Conservation (phyloP, 1,140 invertebrate species). For the Zaprionus nigranus region DNA sequence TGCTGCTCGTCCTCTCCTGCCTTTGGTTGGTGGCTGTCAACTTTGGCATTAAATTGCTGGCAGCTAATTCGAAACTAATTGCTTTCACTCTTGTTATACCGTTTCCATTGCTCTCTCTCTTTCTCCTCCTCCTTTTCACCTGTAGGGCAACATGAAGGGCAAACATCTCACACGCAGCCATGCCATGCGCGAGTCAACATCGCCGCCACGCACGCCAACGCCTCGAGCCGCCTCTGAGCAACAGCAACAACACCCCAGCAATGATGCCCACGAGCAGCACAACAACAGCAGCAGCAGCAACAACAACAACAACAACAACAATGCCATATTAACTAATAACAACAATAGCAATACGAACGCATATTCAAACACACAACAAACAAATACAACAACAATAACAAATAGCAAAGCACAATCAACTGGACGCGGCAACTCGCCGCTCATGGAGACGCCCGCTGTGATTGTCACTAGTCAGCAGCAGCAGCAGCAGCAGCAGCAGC, state of each 20-base stretch:
- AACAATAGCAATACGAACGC: constrained; percentile 48
- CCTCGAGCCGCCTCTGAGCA: constrained; percentile 83
- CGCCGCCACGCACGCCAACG: constrained; percentile 90
- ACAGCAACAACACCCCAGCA: constrained; percentile 54
- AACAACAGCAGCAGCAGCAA: constrained; percentile 71
- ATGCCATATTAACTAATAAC: constrained; percentile 49
- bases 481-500: constrained; percentile 72
- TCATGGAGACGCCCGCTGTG: constrained; percentile 84
- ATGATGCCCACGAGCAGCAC: constrained; percentile 67
- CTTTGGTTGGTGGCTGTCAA: too few species aligned
- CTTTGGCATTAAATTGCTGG: constrained; percentile 69
- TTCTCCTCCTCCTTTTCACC: constrained; percentile 18
- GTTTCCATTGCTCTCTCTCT: not conserved
- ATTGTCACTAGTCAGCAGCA: constrained; percentile 81
- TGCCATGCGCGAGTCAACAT: constrained; percentile 94
- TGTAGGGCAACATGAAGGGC: constrained; percentile 89
- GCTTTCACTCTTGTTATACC: constrained; percentile 44
- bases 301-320: constrained; percentile 60
- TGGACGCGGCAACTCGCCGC: constrained; percentile 82
- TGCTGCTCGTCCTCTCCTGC: not conserved
- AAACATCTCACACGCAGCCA: constrained; percentile 94
- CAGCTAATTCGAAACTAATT: constrained; percentile 77
- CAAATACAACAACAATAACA: constrained; percentile 53
- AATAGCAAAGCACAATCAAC: constrained; percentile 77
- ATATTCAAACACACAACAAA: too few species aligned